Evolutionary conservation across 2,113 vertebrate species (phyloP).

Genomic region (Gobiocypris rarus): DNA sequence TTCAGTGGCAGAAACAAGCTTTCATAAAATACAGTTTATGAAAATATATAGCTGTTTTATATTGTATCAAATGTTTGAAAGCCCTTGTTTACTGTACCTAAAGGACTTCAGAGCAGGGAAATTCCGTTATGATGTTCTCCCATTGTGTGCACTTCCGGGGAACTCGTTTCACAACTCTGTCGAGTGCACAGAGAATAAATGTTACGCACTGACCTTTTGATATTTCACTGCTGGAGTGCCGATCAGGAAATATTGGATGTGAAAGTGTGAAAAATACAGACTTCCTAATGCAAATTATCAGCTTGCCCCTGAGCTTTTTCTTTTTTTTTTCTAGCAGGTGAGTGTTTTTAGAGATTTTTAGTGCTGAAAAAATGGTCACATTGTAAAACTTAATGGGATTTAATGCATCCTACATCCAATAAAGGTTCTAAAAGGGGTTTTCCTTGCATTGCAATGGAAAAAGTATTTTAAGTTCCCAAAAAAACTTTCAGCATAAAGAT

Average conservation of each 20-base stretch:
- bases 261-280: constrained; percentile 20
- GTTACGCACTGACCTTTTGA: not conserved
- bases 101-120: not conserved
- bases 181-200: not conserved
- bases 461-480: too few relatives aligned
- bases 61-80: not conserved
- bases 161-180: not conserved
- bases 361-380: not conserved
- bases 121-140: not conserved
- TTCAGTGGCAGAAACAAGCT: too few relatives aligned
- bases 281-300: not conserved
- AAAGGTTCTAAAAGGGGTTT: too few relatives aligned
- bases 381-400: not conserved
- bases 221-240: constrained; percentile 4
- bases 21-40: not conserved
- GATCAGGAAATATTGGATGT: constrained; percentile 12
- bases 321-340: not conserved
- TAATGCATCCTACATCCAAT: not conserved
- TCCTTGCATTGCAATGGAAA: too few relatives aligned
- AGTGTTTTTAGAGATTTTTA: not conserved
- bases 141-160: not conserved
- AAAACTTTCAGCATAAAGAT: too few relatives aligned
- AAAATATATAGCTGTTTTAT: constrained; percentile 4
- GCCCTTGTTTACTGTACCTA: not conserved
- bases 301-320: not conserved